Evolutionary conservation across 2,888 invertebrate genomes (phyloP).

Genomic region (Pristionchus fissidentatus): DNA sequence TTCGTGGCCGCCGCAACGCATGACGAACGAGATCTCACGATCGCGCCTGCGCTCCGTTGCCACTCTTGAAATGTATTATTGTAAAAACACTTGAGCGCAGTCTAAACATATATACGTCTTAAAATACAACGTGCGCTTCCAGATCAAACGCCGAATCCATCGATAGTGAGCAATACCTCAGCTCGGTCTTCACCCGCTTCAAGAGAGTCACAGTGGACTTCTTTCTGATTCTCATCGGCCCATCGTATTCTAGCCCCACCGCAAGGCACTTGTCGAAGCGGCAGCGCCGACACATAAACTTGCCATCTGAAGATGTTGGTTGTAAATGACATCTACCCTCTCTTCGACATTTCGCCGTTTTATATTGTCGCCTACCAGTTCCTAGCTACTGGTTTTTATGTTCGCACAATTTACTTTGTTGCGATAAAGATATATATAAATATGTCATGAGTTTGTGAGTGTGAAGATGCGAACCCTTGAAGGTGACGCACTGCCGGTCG

Average conservation of each 20-base stretch:
- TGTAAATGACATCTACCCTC: too few species aligned
- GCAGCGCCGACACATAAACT: conserved; percentile 28
- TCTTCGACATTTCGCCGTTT: too few species aligned
- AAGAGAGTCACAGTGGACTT: neutral
- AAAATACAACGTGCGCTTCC: too few species aligned
- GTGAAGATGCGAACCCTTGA: neutral
- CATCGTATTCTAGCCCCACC: conserved; percentile 8
- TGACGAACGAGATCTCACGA: too few species aligned
- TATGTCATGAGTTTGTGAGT: too few species aligned
- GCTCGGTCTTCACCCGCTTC: neutral
- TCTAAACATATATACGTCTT: too few species aligned
- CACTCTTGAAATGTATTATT: too few species aligned
- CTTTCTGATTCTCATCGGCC: neutral
- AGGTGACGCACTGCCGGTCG: neutral
- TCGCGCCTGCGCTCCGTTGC: too few species aligned
- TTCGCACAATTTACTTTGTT: neutral
- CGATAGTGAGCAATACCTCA: neutral
- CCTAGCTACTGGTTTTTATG: neutral
- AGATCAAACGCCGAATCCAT: neutral
- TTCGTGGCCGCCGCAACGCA: too few species aligned
- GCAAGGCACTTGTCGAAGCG: conserved; percentile 9
- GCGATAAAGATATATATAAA: too few species aligned
- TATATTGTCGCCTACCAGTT: too few species aligned
- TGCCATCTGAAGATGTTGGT: neutral
- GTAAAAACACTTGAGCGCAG: too few species aligned